phyloP scores from a whole-genome alignment of 2,113 vertebrate species.

The Lanius collurio region DNA sequence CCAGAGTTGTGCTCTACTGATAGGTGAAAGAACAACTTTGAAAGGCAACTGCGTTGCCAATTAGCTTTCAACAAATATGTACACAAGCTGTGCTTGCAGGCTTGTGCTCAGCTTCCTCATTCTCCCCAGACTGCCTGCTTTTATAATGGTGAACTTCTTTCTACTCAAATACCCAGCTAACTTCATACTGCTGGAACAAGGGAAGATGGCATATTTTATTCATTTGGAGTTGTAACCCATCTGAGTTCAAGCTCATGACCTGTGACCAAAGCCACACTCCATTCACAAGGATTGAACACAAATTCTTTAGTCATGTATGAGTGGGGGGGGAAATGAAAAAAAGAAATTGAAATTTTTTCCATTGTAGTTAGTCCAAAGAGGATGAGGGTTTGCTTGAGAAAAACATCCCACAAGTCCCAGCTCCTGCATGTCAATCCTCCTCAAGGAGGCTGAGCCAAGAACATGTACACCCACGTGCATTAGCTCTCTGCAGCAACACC shows the following conservation, averaged over 20 bases:
- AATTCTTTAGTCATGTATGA: not conserved
- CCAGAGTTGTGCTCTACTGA: constrained; percentile 65
- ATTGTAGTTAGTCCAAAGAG: not conserved
- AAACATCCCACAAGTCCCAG: not conserved
- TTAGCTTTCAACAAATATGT: constrained; percentile 75
- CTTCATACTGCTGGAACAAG: not conserved
- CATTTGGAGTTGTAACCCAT: not conserved
- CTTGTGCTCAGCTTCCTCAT: constrained; percentile 50
- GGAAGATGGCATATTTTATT: not conserved
- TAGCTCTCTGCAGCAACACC: not conserved
- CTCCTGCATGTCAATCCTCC: not conserved
- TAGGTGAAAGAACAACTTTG: constrained; percentile 71
- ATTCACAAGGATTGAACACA: not conserved
- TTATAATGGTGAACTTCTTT: not conserved
- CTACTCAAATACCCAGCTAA: not conserved
- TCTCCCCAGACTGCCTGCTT: constrained; percentile 8
- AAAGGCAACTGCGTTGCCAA: constrained; percentile 68
- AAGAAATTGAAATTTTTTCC: not conserved
- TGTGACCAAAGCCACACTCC: not conserved
- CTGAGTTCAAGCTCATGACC: not conserved
- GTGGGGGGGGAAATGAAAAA: rapidly evolving
- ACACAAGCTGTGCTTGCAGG: constrained; percentile 64
- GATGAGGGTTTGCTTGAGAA: not conserved
- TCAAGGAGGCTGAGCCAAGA: constrained; percentile 2
- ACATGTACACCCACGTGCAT: not conserved